Evolutionary conservation across 2,797 vertebrate genomes (phyloP).

Genomic region (Rhadinocentrus ornatus): DNA sequence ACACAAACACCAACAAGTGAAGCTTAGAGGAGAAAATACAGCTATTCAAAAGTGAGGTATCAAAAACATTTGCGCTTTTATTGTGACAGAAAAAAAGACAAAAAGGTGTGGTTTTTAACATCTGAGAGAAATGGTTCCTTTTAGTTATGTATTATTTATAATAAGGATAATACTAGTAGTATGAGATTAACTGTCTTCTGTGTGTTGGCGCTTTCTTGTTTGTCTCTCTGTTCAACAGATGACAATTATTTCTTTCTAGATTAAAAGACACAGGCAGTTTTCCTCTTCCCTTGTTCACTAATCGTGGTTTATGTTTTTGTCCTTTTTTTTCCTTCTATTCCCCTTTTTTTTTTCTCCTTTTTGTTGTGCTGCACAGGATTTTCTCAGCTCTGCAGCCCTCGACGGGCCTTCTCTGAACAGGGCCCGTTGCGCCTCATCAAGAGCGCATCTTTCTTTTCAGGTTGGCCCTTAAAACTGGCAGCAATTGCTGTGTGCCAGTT

Average conservation of each 20-base stretch:
- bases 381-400: constrained; percentile 99
- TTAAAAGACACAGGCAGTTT: constrained; percentile 53
- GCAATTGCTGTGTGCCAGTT: constrained; percentile 51
- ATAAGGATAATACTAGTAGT: not conserved
- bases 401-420: constrained; percentile 99
- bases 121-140: not conserved
- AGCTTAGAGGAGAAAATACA: not conserved
- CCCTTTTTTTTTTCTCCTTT: constrained; percentile 58
- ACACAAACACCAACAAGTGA: not conserved
- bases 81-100: constrained; percentile 64
- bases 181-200: constrained; percentile 46
- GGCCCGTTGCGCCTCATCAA: constrained; percentile 99
- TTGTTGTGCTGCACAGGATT: constrained; percentile 93
- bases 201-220: constrained; percentile 41
- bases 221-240: constrained; percentile 19
- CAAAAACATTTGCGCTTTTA: constrained; percentile 18
- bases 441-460: constrained; percentile 99
- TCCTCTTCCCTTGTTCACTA: constrained; percentile 67
- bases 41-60: not conserved
- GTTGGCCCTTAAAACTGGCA: constrained; percentile 87
- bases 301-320: constrained; percentile 66
- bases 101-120: not conserved
- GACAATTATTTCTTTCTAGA: constrained; percentile 32
- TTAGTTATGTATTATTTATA: not conserved
- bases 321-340: constrained; percentile 67